phyloP scores from a whole-genome alignment of 2,888 invertebrate genomes.

The Eupeodes luniger region DNA sequence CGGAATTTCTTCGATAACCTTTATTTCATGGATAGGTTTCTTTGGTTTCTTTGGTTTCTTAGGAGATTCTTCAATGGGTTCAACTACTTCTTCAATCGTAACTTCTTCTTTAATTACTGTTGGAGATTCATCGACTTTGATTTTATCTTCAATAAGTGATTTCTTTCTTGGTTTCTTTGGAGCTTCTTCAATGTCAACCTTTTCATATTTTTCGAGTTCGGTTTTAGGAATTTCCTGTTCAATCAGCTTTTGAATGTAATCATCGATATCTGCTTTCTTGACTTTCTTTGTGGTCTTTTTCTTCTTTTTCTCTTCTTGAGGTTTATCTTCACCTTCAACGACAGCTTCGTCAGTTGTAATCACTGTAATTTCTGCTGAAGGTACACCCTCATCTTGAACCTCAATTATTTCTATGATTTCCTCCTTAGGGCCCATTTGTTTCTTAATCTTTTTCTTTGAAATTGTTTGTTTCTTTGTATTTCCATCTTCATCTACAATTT shows the following conservation, averaged over 20 bases:
- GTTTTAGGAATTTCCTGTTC: conserved; percentile 83
- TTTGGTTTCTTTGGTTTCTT: conserved; percentile 71
- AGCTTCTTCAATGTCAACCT: conserved; percentile 82
- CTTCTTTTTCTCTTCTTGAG: conserved; percentile 75
- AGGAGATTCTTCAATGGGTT: conserved; percentile 62
- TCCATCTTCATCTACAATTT: conserved; percentile 79
- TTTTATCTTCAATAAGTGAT: conserved; percentile 69
- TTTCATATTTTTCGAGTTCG: conserved; percentile 84
- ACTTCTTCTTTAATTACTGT: conserved; percentile 74
- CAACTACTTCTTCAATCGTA: conserved; percentile 74
- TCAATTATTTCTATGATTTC: conserved; percentile 84
- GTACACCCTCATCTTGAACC: conserved; percentile 83
- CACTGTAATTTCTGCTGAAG: conserved; percentile 84
- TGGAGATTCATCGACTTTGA: conserved; percentile 69
- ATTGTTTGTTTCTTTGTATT: conserved; percentile 81
- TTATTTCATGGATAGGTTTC: conserved; percentile 56
- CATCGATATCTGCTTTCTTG: conserved; percentile 82
- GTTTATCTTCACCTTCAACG: conserved; percentile 56
- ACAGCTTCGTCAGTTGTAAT: conserved; percentile 78
- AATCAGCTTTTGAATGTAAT: conserved; percentile 82
- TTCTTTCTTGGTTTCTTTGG: conserved; percentile 80
- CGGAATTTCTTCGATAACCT: conserved; percentile 77
- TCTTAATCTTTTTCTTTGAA: conserved; percentile 82
- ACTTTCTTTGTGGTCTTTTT: conserved; percentile 82
- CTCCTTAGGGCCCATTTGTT: conserved; percentile 84